Evolutionary conservation across 2,888 invertebrate genomes (phyloP), one percentile per base, ranked within the genome.

Genomic region (Odontocerum albicorne): DNA sequence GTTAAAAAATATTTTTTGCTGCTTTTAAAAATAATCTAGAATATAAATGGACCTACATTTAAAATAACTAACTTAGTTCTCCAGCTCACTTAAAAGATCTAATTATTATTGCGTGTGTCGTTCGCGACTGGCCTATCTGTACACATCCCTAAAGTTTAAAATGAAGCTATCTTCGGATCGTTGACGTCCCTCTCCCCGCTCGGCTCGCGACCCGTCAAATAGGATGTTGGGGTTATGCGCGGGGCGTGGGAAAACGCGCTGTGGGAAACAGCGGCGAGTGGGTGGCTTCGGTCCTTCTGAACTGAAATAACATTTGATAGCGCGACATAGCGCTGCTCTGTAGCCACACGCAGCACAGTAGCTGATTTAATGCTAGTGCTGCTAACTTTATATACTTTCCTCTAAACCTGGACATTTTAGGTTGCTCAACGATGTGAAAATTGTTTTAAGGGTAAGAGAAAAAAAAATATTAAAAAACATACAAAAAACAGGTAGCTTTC

Each of bases 201-300:
- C 49, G 42, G 13, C 19, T 39, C 49, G 50, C 53, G 27, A 27
- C 49, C 43, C 21, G 35, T 68, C 81, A 79, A 50, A 81, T n/a
- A 83, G 84, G 85, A 84, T 85, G 85, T 85, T 74, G 82, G 84
- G 84, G 85, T 85, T 85, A 85, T 79, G 79, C 80, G 80, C 79
- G 82, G 85, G 86, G 85, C 86, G 86, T 86, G 86, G 85, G 86
- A 83, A 86, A 86, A 85, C 81, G 81, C 83, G 83, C 84, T 86
- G 86, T 86, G 86, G 85, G 86, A 86, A 86, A 85, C 84, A 86
- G 86, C 85, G 85, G 86, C 85, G 84, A 86, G 86, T 85, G 85
- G 86, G 86, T 85, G 84, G 79, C 77, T 78, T 74, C 72, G 72
- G 69, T 70, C 78, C 77, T 82, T 81, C 82, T 82, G 75, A 79